Base-by-base conservation (phyloP, 2,888 invertebrate species). In the Coelogynopora nodosa region DNA sequence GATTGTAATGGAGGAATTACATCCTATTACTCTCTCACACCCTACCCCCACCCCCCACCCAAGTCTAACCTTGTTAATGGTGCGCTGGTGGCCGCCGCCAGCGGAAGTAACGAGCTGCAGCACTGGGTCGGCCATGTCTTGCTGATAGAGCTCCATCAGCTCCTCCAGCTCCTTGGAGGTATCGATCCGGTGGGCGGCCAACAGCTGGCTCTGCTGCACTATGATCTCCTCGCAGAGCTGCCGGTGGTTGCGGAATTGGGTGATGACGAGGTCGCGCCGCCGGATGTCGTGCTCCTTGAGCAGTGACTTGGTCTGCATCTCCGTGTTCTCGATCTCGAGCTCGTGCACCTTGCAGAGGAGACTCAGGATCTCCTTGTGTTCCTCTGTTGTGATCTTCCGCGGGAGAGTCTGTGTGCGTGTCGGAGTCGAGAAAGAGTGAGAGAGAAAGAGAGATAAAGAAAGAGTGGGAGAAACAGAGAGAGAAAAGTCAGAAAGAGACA, bases 281-380 rank as follows among this genome's bases (percentile, higher is more conserved):
- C 96, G 93, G 87, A 97, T 93, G 90, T 97, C 96, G 90, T 96
- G 96, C 89, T 96, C 95, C 29, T 96, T 94, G 82, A 96, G 95
- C 87, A 97, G 93, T 49, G 96, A 93, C 90, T 96, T 95, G 0
- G 96, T 96, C 92, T 96, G 96, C 89, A 97, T 93, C 89, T 97
- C 96, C 31, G 92, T 90, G 88, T 92, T 97, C 91, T 97, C 96
- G 0, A 97, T 96, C 92, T 97, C 97, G 86, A 97, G 93, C 92
- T 97, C 96, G 91, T 97, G 97, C 67, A 97, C 96, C 89, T 96
- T 94, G 90, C 96, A 95, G 91, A 98, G 94, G 84, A 98, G 93
- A 28, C 95, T 94, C 87, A 96, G 92, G 86, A 97, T 94, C 91
- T 98, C 97, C 74, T 95, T 94, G 92, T 98, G 97, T 88, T 97